phyloP scores from a whole-genome alignment of 2,888 invertebrate genomes.

The Amiota minor region DNA sequence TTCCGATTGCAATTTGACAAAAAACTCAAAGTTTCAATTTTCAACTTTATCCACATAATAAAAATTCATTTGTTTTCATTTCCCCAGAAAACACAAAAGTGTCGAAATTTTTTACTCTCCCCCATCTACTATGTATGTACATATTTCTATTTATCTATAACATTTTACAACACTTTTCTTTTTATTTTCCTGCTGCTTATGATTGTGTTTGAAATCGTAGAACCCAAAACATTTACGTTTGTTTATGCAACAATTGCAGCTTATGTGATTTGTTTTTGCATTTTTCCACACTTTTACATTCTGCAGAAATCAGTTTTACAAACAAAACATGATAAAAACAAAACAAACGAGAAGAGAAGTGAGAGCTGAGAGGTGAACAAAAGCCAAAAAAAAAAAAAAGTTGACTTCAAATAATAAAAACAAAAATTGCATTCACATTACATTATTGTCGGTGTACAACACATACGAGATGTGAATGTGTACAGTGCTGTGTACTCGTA shows the following conservation, averaged over 20 bases:
- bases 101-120: no score
- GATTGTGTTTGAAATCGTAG: not conserved
- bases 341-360: not conserved
- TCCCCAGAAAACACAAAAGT: no score
- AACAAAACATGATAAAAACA: constrained; percentile 6
- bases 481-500: no score
- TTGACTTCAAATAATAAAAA: not conserved
- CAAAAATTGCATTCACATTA: no score
- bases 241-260: no score
- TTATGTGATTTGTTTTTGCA: not conserved
- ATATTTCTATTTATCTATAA: not conserved
- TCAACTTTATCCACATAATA: not conserved
- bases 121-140: not conserved
- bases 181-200: not conserved
- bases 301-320: not conserved
- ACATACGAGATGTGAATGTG: no score
- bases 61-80: no score
- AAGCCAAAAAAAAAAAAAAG: not conserved
- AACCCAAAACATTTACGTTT: not conserved
- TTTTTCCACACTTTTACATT: not conserved
- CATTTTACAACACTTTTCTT: not conserved
- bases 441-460: no score
- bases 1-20: constrained; percentile 1
- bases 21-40: not conserved
- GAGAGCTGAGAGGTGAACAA: no score